Percentiles rank a stretch among this genome's conserved stretches.
Conservation (phyloP, 2,113 vertebrate species). For the Scolopax mira region DNA sequence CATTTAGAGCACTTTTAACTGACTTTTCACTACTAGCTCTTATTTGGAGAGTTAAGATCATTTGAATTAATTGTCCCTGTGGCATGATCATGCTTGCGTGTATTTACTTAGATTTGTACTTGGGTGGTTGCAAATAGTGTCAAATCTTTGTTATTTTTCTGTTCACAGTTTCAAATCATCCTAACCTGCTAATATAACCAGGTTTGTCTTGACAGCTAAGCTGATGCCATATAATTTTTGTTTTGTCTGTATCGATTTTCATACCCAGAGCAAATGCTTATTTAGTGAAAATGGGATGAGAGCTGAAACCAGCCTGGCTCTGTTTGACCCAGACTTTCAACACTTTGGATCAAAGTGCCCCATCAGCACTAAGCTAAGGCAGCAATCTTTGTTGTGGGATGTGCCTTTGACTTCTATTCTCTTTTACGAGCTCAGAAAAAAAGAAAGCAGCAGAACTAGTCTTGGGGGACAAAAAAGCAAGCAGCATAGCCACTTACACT, state of each 20-base stretch:
- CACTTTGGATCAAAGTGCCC: too few relatives aligned
- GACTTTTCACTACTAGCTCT: not conserved
- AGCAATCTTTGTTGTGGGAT: not conserved
- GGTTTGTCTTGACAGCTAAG: not conserved
- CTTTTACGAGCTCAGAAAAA: not conserved
- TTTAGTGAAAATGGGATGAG: not conserved
- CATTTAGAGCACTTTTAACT: not conserved
- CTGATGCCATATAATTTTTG: not conserved
- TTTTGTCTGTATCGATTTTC: not conserved
- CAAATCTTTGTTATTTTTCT: not conserved
- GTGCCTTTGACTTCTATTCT: not conserved
- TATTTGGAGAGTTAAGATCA: not conserved
- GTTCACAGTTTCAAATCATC: not conserved
- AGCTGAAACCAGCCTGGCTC: not conserved
- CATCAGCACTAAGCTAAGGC: not conserved
- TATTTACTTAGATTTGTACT: not conserved
- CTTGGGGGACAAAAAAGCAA: accelerated
- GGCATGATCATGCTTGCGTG: not conserved
- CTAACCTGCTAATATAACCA: not conserved
- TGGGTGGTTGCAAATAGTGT: not conserved
- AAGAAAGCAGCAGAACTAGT: not conserved
- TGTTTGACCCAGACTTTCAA: too few relatives aligned
- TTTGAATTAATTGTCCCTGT: not conserved
- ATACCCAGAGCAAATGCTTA: not conserved
- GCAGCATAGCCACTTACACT: not conserved